A percentile compares a stretch with the other conserved stretches of the same genome.
phyloP scores from a whole-genome alignment of 2,113 vertebrate genomes.

The Sylvilagus bachmani region DNA sequence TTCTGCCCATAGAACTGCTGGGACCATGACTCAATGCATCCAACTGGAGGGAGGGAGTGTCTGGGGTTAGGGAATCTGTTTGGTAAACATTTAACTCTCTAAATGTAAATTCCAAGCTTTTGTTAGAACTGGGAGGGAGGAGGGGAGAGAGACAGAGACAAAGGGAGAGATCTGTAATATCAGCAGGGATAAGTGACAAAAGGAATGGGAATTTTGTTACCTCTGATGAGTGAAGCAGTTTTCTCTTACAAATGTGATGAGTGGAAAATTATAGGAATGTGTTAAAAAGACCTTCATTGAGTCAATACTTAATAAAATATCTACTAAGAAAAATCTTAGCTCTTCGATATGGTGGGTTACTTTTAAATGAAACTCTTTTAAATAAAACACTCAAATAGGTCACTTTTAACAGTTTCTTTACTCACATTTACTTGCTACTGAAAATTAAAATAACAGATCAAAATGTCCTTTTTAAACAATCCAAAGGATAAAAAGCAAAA shows the following conservation, averaged over 20 bases:
- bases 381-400: too few relatives aligned
- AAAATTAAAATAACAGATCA: too few relatives aligned
- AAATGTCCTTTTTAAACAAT: too few relatives aligned
- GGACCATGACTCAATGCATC: not conserved
- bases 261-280: not conserved
- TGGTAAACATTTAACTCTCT: not conserved
- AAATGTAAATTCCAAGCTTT: not conserved
- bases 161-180: not conserved
- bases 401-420: too few relatives aligned
- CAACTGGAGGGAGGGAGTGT: not conserved
- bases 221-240: not conserved
- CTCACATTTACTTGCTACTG: too few relatives aligned
- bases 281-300: not conserved
- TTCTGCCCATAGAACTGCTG: not conserved
- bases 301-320: not conserved
- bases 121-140: not conserved
- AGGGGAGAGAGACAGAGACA: not conserved
- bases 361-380: too few relatives aligned
- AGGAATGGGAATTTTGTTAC: not conserved
- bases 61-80: not conserved
- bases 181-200: not conserved
- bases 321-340: not conserved
- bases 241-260: not conserved
- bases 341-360: not conserved
- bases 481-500: too few relatives aligned